phyloP scores from a whole-genome alignment of 2,888 invertebrate genomes.

The Myopa testacea region DNA sequence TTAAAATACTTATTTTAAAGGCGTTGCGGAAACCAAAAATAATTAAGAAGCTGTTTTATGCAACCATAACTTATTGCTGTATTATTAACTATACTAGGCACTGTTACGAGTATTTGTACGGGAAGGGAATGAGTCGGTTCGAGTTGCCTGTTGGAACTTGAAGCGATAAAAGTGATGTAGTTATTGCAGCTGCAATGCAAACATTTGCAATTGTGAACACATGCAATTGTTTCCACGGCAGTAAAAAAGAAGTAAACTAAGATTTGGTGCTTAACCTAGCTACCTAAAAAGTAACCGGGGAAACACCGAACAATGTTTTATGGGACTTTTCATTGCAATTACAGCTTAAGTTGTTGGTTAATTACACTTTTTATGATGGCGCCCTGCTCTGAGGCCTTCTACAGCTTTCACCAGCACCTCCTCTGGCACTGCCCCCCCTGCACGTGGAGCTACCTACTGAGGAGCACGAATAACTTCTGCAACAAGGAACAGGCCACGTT shows the following conservation, averaged over 20 bases:
- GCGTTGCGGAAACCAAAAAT: no score
- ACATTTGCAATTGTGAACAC: neutral
- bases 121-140: no score
- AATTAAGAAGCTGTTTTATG: no score
- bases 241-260: neutral
- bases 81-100: no score
- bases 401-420: neutral
- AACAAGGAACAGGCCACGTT: neutral
- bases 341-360: conserved; percentile 58
- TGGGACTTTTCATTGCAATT: conserved; percentile 51
- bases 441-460: no score
- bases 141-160: no score
- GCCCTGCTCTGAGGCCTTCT: neutral
- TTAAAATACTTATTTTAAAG: no score
- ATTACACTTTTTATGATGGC: conserved; percentile 50
- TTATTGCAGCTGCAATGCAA: neutral
- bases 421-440: no score
- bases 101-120: no score
- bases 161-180: no score
- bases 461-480: neutral
- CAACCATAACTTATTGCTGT: no score
- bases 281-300: neutral
- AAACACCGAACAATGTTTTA: conserved; percentile 40
- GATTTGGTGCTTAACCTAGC: neutral
- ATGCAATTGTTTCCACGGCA: neutral